These are phyloP conservation scores for Chelonus formosanus DNA, from an alignment of 2,888 invertebrate species.

Conservation along the genomic window DNA sequence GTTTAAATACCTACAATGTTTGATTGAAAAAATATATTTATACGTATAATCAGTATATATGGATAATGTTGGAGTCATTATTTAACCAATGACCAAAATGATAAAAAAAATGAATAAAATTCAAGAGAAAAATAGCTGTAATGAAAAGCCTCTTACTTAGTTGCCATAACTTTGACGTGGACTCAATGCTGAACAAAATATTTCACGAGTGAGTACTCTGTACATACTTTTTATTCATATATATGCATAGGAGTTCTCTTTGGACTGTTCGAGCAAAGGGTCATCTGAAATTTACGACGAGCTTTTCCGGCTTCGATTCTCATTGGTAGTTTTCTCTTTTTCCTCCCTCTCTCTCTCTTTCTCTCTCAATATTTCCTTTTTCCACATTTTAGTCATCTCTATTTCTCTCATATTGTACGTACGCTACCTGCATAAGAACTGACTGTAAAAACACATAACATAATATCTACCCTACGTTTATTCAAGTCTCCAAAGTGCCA, in stretches of 20 bases:
- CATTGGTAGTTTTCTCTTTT: conserved; percentile 16
- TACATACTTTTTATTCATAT: not conserved
- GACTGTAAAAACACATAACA: conserved; percentile 13
- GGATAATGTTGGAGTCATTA: too few relatives aligned
- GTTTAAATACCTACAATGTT: too few relatives aligned
- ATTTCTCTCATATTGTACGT: not conserved
- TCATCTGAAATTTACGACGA: conserved; percentile 31
- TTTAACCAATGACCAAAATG: too few relatives aligned
- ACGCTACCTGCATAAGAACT: not conserved
- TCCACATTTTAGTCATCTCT: conserved; percentile 2
- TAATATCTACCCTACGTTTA: conserved; percentile 3
- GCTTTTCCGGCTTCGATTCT: conserved; percentile 35
- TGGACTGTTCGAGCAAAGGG: conserved; percentile 15
- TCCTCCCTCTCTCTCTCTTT: conserved; percentile 28
- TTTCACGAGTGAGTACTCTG: conserved; percentile 1
- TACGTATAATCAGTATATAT: too few relatives aligned
- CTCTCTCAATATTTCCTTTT: conserved; percentile 31
- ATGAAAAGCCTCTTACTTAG: conserved; percentile 25
- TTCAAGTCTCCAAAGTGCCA: conserved; percentile 15
- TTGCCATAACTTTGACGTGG: conserved; percentile 4
- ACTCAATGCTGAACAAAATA: conserved; percentile 15
- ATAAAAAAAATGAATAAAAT: too few relatives aligned
- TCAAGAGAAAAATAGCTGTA: conserved; percentile 11
- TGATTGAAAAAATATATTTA: too few relatives aligned
- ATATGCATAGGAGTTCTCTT: conserved; percentile 6